phyloP scores from a whole-genome alignment of 2,888 invertebrate species.

The Rhagophthalmus giganteus region DNA sequence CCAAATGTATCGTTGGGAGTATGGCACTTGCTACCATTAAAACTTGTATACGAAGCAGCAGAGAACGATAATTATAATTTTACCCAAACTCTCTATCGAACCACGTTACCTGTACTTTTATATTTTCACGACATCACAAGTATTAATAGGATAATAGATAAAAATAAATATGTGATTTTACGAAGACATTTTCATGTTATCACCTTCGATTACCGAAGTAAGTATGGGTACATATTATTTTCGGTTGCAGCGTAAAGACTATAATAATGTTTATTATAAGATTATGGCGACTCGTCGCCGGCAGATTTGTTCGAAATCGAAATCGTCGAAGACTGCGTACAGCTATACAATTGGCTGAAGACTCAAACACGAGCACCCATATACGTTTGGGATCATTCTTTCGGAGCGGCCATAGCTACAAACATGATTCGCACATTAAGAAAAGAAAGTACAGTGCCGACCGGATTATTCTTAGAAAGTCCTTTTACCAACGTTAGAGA shows the following conservation, averaged over 20 bases:
- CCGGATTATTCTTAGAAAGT: constrained; percentile 47
- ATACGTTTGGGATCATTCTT: constrained; percentile 51
- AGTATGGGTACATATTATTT: too few relatives aligned
- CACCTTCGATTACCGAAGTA: constrained; percentile 80
- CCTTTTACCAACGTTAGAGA: constrained; percentile 46
- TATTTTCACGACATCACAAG: constrained; percentile 78
- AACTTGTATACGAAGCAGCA: constrained; percentile 36
- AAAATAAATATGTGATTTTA: constrained; percentile 73
- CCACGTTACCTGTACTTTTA: constrained; percentile 61
- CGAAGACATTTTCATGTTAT: constrained; percentile 74
- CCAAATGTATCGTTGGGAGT: constrained; percentile 60
- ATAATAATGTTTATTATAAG: constrained; percentile 32
- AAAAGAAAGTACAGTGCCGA: constrained; percentile 29
- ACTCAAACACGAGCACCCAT: constrained; percentile 41
- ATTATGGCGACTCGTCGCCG: constrained; percentile 49
- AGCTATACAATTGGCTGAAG: constrained; percentile 46
- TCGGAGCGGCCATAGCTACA: constrained; percentile 49
- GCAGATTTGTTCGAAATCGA: constrained; percentile 44
- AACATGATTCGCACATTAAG: constrained; percentile 39
- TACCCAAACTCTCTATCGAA: constrained; percentile 52
- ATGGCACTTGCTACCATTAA: constrained; percentile 77
- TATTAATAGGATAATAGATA: constrained; percentile 68
- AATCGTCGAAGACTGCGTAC: constrained; percentile 46
- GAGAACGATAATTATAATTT: constrained; percentile 40
- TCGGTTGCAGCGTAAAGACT: background rate